Evolutionary conservation across 1,140 invertebrate species (phyloP), one percentile per base, ranked within the genome.

Genomic region (Plutomurus gul): DNA sequence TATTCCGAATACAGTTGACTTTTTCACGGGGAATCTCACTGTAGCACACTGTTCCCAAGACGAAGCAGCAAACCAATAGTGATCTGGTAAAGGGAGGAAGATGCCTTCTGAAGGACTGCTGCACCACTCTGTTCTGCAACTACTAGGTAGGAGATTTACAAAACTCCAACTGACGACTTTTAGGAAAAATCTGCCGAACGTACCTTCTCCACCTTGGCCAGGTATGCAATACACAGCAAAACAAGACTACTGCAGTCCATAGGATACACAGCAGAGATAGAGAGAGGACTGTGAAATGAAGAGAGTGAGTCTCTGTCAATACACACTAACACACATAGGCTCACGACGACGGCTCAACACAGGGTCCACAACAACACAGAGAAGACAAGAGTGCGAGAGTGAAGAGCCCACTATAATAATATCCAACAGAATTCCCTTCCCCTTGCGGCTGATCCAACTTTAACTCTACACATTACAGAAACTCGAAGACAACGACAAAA

Each of bases 401-500:
- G 7, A 13, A 10, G n/a, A 10, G 11, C 11, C n/a, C 11, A 1
- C 39, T n/a, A 36, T 5, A 65, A 8, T 60, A 30, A 27, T 27
- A 56, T 8, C 5, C 5, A 6, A 51, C 47, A 3, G 0, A 77
- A 72, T 56, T 72, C 70, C 60, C 76, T 78, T 72, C 70, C 70
- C 76, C 65, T 78, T 72, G 33, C 46, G 40, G 40, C 40, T n/a
- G 40, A 78, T 78, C 60, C 70, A 51, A 60, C 51, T 77, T 77
- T 65, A 77, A 70, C 76, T 39, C 33, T 7, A 33, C 22, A 40
- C 22, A 20, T 13, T 8, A 10, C 8, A 30, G 18, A 7, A 49
- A 49, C 46, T 36, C 56, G 27, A 65, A 65, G 56, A 65, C 56
- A 51, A 33, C 75, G 73, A 76, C 30, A 76, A 76, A 76, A 76